Conservation (phyloP, 1,140 invertebrate species). For the Euglossa dilemma region DNA sequence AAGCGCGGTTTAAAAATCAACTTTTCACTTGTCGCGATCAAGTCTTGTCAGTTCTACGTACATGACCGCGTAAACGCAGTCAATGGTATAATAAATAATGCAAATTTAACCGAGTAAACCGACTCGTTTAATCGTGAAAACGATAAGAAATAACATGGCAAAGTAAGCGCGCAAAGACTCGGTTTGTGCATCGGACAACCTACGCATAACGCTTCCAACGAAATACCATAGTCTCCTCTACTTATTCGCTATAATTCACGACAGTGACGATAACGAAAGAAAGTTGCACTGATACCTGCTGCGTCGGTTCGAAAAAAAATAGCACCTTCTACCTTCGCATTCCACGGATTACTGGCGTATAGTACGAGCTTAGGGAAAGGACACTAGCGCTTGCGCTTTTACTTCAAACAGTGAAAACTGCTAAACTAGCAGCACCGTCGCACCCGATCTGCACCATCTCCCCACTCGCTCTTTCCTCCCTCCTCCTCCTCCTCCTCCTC, state of each 20-base stretch:
- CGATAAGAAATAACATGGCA: neutral
- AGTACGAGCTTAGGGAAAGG: constrained; percentile 64
- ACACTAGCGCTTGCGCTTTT: constrained; percentile 60
- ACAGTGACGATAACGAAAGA: neutral
- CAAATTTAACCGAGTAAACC: neutral
- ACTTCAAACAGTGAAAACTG: constrained; percentile 22
- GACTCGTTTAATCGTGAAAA: neutral
- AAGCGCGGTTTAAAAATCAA: neutral
- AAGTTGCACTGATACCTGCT: constrained; percentile 32
- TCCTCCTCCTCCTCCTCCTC: neutral
- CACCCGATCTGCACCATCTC: constrained; percentile 35
- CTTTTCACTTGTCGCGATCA: neutral
- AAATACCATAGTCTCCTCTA: neutral
- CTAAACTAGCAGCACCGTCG: constrained; percentile 41
- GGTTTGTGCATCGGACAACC: neutral
- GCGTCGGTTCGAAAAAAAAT: constrained; percentile 5
- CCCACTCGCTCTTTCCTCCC: no score
- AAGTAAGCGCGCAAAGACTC: neutral
- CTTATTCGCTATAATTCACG: neutral
- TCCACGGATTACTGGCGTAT: constrained; percentile 77
- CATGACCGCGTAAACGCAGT: neutral
- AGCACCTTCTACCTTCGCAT: constrained; percentile 74
- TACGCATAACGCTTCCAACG: neutral
- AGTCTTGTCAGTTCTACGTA: neutral
- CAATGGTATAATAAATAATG: neutral